phyloP scores from a whole-genome alignment of 2,113 vertebrate species.

The Amphiprion percula region DNA sequence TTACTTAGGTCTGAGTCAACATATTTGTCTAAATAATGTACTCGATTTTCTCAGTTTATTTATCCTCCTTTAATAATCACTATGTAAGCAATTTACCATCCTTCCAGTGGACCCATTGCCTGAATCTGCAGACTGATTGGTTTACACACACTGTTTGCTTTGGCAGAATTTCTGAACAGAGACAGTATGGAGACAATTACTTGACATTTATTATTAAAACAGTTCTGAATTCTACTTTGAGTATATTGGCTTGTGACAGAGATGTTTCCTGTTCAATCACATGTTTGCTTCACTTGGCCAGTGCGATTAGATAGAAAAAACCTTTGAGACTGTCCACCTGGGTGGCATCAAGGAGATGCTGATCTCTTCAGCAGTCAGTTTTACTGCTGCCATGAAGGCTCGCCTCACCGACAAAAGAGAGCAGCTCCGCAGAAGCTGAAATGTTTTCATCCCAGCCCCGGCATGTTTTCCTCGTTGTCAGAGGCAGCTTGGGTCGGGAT shows the following conservation, averaged over 20 bases:
- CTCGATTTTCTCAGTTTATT: conserved; percentile 17
- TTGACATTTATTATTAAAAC: conserved; percentile 40
- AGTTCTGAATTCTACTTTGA: background rate
- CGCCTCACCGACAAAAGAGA: conserved; percentile 8
- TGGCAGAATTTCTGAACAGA: conserved; percentile 21
- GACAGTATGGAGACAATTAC: conserved; percentile 8
- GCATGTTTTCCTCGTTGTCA: conserved; percentile 25
- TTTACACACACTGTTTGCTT: conserved; percentile 22
- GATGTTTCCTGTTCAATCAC: conserved; percentile 1
- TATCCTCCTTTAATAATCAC: conserved; percentile 16
- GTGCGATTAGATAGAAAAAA: conserved; percentile 6
- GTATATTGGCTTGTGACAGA: conserved; percentile 4
- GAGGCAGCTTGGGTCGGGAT: conserved; percentile 10
- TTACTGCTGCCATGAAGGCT: conserved; percentile 15
- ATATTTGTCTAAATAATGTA: conserved; percentile 21
- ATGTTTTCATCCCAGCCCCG: background rate
- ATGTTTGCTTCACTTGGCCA: background rate
- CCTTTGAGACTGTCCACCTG: conserved; percentile 2
- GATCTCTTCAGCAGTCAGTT: conserved; percentile 37
- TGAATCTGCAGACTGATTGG: conserved; percentile 40
- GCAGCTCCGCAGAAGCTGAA: conserved; percentile 13
- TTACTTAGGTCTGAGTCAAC: conserved; percentile 1
- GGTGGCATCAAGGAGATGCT: conserved; percentile 6
- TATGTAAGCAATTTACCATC: conserved; percentile 31
- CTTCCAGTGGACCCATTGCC: conserved; percentile 4